These are phyloP conservation scores for Ectemnius continuus DNA, from an alignment of 2,888 invertebrate species.

Conservation along the genomic window DNA sequence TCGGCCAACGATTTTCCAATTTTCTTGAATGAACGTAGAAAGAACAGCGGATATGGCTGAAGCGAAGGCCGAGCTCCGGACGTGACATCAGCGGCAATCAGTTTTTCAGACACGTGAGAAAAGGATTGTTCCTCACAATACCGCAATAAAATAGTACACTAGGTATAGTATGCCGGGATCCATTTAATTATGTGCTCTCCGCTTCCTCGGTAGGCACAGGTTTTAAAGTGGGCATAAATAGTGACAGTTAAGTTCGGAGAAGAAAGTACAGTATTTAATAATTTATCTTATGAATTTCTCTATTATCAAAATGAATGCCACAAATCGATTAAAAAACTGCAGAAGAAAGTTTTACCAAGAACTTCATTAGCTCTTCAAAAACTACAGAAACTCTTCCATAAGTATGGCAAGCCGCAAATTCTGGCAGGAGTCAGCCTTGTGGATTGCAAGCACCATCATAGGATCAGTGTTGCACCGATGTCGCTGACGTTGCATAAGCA, in stretches of 20 bases:
- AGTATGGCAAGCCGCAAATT: conserved; percentile 21
- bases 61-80: conserved; percentile 58
- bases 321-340: no score
- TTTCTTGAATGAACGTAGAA: conserved; percentile 38
- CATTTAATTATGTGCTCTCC: conserved; percentile 36
- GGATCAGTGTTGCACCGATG: conserved; percentile 19
- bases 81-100: conserved; percentile 59
- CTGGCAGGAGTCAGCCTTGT: conserved; percentile 40
- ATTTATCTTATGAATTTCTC: not conserved
- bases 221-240: conserved; percentile 1
- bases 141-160: conserved; percentile 49
- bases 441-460: conserved; percentile 17
- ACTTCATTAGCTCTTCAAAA: no score
- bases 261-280: not conserved
- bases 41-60: conserved; percentile 40
- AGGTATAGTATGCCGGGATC: conserved; percentile 23
- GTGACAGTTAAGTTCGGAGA: no score
- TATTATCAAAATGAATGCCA: not conserved
- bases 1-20: conserved; percentile 25
- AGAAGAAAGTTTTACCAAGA: no score
- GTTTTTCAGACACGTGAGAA: conserved; percentile 60
- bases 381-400: no score
- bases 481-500: conserved; percentile 57
- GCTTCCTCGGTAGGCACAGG: conserved; percentile 5
- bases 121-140: conserved; percentile 55